A percentile compares a stretch with the other conserved stretches of the same genome.
These are phyloP conservation scores for Maccullochella peelii DNA, from an alignment of 2,113 vertebrate species.

Conservation along the genomic window DNA sequence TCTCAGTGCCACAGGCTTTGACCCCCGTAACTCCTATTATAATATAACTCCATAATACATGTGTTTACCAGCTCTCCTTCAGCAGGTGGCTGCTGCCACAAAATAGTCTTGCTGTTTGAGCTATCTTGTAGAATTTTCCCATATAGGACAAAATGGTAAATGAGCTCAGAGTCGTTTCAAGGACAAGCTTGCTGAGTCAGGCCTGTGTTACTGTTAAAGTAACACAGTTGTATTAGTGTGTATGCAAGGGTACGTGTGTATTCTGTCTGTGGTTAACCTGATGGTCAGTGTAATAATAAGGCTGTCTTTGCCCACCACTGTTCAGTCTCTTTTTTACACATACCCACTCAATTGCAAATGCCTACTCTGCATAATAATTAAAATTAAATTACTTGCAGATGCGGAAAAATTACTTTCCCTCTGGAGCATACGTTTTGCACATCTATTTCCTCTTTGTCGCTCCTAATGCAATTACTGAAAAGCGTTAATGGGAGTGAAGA, in stretches of 20 bases:
- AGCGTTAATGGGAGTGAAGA: slow-evolving; percentile 65
- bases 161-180: slow-evolving; percentile 19
- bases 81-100: background rate
- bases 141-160: slow-evolving; percentile 23
- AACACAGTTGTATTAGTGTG: background rate
- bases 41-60: background rate
- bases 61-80: background rate
- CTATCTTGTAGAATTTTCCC: slow-evolving; percentile 4
- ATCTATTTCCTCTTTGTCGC: slow-evolving; percentile 67
- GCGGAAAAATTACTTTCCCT: slow-evolving; percentile 59
- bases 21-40: background rate
- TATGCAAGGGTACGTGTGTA: background rate
- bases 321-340: background rate
- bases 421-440: slow-evolving; percentile 62
- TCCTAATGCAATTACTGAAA: slow-evolving; percentile 70
- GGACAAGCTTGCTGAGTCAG: slow-evolving; percentile 8
- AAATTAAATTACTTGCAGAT: slow-evolving; percentile 72
- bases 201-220: background rate
- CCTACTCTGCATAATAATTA: slow-evolving; percentile 65
- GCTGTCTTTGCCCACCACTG: slow-evolving; percentile 1
- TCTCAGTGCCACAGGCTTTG: slow-evolving; percentile 1
- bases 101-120: background rate
- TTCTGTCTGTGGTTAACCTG: background rate
- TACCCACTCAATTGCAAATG: slow-evolving; percentile 32
- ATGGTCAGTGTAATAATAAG: slow-evolving; percentile 40